Conservation (phyloP, 2,113 vertebrate genomes). For the Odontophorus gujanensis region DNA sequence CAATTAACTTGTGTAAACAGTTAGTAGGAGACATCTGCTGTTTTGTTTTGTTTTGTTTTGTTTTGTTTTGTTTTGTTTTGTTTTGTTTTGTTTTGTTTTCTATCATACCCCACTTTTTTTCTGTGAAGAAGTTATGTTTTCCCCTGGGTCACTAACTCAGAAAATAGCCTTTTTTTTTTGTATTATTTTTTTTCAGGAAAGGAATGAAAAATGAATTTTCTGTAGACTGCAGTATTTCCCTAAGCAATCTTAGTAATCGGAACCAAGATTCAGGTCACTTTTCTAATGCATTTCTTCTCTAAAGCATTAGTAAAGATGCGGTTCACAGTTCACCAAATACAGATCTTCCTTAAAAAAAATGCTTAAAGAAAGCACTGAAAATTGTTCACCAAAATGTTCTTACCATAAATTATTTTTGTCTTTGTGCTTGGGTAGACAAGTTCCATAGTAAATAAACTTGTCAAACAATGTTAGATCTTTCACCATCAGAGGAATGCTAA, state of each 20-base stretch:
- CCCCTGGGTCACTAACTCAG: background rate
- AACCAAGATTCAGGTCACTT: background rate
- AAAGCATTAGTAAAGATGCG: background rate
- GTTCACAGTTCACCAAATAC: background rate
- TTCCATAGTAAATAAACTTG: background rate
- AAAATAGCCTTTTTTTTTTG: background rate
- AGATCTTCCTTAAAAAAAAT: slow-evolving; percentile 5
- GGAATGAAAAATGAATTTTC: background rate
- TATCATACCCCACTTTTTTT: background rate
- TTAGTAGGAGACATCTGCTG: background rate
- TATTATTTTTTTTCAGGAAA: background rate
- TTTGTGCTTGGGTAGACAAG: background rate
- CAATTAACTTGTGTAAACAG: background rate
- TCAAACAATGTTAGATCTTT: background rate
- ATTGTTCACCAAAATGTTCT: slow-evolving; percentile 13
- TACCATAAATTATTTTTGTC: background rate
- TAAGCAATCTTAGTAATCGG: background rate
- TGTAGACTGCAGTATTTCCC: background rate
- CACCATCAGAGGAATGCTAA: background rate
- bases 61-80: too few relatives aligned
- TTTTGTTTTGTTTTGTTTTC: background rate
- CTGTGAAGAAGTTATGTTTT: background rate
- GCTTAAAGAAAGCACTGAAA: background rate
- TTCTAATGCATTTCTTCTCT: background rate
- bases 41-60: background rate